Evolutionary conservation across 2,888 invertebrate genomes (phyloP).

Genomic region (Bombyx huttoni): DNA sequence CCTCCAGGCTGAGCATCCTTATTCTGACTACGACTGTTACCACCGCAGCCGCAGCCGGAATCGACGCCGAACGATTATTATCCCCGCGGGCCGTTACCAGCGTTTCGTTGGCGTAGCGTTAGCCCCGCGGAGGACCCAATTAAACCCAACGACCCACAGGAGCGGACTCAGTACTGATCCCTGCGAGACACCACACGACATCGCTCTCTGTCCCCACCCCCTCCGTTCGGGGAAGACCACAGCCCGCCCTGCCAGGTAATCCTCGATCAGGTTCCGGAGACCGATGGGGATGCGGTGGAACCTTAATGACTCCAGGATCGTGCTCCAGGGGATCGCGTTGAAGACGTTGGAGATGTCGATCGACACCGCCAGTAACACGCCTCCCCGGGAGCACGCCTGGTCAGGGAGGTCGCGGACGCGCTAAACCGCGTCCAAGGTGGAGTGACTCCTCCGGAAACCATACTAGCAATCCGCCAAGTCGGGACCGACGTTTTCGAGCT

Average conservation of each 20-base stretch:
- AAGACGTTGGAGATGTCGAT: conserved; percentile 10
- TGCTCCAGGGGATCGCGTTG: conserved; percentile 12
- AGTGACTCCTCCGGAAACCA: background rate
- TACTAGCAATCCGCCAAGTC: conserved; percentile 3
- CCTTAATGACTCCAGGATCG: conserved; percentile 11
- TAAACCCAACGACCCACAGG: no score
- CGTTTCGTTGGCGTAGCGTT: no score
- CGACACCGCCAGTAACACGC: conserved; percentile 7
- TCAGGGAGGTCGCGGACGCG: background rate
- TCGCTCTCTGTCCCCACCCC: no score
- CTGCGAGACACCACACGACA: no score
- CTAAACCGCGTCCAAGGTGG: conserved; percentile 4
- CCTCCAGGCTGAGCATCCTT: background rate
- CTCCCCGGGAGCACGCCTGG: conserved; percentile 1
- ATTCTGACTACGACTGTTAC: background rate
- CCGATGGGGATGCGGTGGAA: conserved; percentile 11
- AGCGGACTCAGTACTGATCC: no score
- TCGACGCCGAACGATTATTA: conserved; percentile 1
- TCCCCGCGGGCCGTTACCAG: background rate
- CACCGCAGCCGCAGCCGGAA: no score
- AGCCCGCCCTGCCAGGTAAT: no score
- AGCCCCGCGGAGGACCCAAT: no score
- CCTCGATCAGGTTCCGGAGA: conserved; percentile 3
- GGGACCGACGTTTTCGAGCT: conserved; percentile 5
- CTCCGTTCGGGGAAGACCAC: no score